Percentiles rank a stretch among this genome's conserved stretches.
phyloP scores from a whole-genome alignment of 2,888 invertebrate species.

The Chloroclysta siterata region DNA sequence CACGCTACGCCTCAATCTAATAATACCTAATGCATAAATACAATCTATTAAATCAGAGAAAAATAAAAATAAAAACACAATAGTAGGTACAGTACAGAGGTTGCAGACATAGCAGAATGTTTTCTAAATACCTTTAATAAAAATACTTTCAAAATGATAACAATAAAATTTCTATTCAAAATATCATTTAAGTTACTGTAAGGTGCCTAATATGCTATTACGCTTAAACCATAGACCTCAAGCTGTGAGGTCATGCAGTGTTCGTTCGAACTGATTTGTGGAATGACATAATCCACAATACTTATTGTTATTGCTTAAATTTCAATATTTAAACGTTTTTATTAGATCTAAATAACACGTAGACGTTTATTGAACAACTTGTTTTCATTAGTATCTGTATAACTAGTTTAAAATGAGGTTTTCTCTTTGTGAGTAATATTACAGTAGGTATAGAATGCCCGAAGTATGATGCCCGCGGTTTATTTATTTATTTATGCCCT shows the following conservation, averaged over 20 bases:
- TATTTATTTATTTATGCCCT: too few relatives aligned
- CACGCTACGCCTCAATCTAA: too few relatives aligned
- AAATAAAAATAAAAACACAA: too few relatives aligned
- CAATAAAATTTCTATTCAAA: conserved; percentile 31
- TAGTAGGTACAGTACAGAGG: too few relatives aligned
- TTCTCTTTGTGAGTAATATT: not conserved
- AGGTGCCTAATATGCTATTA: conserved; percentile 39
- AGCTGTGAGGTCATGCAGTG: conserved; percentile 37
- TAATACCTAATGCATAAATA: too few relatives aligned
- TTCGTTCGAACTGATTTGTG: conserved; percentile 39
- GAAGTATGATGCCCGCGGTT: too few relatives aligned
- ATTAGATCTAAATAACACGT: conserved; percentile 35
- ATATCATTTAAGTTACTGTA: conserved; percentile 32
- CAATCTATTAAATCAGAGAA: too few relatives aligned
- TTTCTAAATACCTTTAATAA: too few relatives aligned
- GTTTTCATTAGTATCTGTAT: conserved; percentile 18
- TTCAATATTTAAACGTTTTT: conserved; percentile 39
- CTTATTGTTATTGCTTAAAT: conserved; percentile 39
- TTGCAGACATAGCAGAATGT: too few relatives aligned
- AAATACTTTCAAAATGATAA: conserved; percentile 28
- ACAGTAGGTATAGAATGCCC: too few relatives aligned
- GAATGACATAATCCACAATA: conserved; percentile 43
- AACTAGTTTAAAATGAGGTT: not conserved
- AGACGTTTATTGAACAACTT: conserved; percentile 34
- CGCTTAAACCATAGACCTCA: conserved; percentile 17